phyloP scores from a whole-genome alignment of 1,140 invertebrate genomes.

The Neodiprion fabricii region DNA sequence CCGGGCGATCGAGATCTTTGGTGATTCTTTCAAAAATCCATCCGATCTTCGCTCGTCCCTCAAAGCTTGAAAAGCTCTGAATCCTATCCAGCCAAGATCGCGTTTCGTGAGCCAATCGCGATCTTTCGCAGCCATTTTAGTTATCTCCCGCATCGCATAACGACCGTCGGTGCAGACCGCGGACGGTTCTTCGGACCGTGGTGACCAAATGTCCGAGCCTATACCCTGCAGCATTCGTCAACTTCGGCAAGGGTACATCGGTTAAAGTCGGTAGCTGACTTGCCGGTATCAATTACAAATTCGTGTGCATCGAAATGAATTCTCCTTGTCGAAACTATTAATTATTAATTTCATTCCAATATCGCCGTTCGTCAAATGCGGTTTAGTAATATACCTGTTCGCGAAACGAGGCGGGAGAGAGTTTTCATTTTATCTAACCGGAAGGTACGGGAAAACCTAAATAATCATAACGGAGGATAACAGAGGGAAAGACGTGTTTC shows the following conservation, averaged over 20 bases:
- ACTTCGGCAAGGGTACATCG: too few relatives aligned
- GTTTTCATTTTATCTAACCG: too few relatives aligned
- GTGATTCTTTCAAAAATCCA: slow-evolving; percentile 1
- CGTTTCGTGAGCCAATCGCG: slow-evolving; percentile 1
- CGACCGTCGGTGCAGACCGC: background rate
- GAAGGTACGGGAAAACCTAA: too few relatives aligned
- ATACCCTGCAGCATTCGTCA: too few relatives aligned
- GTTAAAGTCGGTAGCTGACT: too few relatives aligned
- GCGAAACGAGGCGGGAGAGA: slow-evolving; percentile 6
- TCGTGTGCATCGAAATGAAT: too few relatives aligned
- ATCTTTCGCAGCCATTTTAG: slow-evolving; percentile 7
- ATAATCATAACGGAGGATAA: too few relatives aligned
- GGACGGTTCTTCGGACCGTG: background rate
- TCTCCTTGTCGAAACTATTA: too few relatives aligned
- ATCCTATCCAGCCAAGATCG: background rate
- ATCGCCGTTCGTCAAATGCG: too few relatives aligned
- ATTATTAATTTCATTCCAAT: too few relatives aligned
- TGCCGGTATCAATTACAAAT: too few relatives aligned
- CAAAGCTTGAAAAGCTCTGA: background rate
- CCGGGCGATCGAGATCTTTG: background rate
- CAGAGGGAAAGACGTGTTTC: too few relatives aligned
- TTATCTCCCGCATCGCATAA: background rate
- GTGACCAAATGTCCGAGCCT: background rate
- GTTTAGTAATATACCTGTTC: slow-evolving; percentile 23
- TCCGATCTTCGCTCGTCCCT: background rate